Evolutionary conservation across 2,797 vertebrate genomes (phyloP).

Genomic region (Gorsachius magnificus): DNA sequence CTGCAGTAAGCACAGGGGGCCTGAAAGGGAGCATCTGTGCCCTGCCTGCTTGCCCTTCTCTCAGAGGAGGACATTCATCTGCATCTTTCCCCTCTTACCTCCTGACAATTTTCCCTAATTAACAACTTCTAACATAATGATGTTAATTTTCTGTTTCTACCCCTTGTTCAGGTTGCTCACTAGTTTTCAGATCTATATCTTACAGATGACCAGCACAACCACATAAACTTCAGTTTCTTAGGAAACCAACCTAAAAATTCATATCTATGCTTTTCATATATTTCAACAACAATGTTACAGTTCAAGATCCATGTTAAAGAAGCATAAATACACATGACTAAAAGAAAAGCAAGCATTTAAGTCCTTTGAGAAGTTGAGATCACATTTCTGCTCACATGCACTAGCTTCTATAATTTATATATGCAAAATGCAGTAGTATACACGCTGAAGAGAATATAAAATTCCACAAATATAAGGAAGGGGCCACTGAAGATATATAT

Average conservation of each 20-base stretch:
- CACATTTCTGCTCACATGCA: background rate
- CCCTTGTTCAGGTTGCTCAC: background rate
- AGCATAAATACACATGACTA: background rate
- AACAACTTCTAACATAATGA: background rate
- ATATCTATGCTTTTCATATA: background rate
- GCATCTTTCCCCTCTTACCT: background rate
- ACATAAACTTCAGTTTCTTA: background rate
- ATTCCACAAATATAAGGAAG: background rate
- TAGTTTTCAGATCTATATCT: background rate
- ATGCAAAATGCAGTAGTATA: background rate
- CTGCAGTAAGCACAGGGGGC: background rate
- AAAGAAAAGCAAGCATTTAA: background rate
- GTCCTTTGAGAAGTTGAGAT: background rate
- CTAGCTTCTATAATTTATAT: background rate
- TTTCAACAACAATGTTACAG: background rate
- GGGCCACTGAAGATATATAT: background rate
- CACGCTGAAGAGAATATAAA: background rate
- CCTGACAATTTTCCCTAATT: background rate
- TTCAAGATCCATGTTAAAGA: background rate
- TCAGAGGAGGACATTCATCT: background rate
- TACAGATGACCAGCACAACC: background rate
- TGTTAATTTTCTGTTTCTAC: background rate
- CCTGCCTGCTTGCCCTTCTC: background rate
- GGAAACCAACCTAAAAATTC: constrained; percentile 21
- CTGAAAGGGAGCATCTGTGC: background rate